Base-by-base conservation (phyloP, 2,113 vertebrate genomes). In the Laterallus jamaicensis region DNA sequence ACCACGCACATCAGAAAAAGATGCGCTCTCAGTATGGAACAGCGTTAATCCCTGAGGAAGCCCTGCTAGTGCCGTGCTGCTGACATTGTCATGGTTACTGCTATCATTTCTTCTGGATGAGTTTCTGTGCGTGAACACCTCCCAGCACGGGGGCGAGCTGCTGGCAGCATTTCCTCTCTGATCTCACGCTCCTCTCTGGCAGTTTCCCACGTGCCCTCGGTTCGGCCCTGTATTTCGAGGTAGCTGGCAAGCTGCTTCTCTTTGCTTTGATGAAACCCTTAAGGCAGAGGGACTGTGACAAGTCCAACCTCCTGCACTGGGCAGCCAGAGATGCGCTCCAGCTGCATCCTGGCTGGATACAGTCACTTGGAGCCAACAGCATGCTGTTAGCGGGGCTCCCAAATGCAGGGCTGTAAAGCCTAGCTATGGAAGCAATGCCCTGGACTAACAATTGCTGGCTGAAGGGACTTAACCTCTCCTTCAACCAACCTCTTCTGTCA, bases 11-110 rank as follows among this genome's bases (percentile, higher is more conserved):
- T 37, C 60, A 55, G 76, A 86, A 78, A 24, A 55, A 81, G 59
- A 32, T 42, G 21, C 0, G 2, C 64, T 74, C 20, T 47, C 31
- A 35, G 9, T 55, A 52, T 1, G 3, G 40, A 50, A 31, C 71
- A 32, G 24, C 18, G 52, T 82, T 78, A 81, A 74, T 91, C 81
- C 77, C 56, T 1, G 31, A 50, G 59, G 52, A 77, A 86, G 31
- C 15, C 54, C 42, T 52, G 35, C 82, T 66, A 66, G 56, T 86
- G 39, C 39, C 0, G 1, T 74, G 68, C 80, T 80, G 54, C 83
- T 76, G 59, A 58, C 90, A 83, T 69, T 47, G 95, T 40, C 95
- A 92, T 92, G 91, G 91, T 75, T 64, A 64, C 86, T 86, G 81
- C 73, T 90, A 5, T 90, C 70, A 22, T 58, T 85, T 76, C 74